phyloP scores from a whole-genome alignment of 2,888 invertebrate species.

The Psylliodes chrysocephalus region DNA sequence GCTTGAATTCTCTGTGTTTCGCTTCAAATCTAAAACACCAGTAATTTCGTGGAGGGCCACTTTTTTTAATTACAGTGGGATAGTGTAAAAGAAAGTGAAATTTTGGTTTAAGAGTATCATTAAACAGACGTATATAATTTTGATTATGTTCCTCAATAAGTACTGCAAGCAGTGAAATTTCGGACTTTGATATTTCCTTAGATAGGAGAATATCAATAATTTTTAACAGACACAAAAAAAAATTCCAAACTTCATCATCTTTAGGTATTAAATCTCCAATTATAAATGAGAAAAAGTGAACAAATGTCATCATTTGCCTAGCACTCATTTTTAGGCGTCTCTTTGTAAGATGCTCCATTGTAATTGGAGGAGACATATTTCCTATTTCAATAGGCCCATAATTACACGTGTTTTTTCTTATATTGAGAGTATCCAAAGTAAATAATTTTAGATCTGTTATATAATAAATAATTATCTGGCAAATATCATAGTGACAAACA shows the following conservation, averaged over 20 bases:
- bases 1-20: conserved; percentile 31
- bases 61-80: conserved; percentile 20
- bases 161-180: background rate
- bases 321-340: conserved; percentile 43
- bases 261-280: conserved; percentile 48
- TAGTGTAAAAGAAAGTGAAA: no score
- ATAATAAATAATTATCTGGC: conserved; percentile 43
- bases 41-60: conserved; percentile 30
- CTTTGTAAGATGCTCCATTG: conserved; percentile 31
- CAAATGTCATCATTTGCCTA: conserved; percentile 48
- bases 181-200: conserved; percentile 19
- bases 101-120: conserved; percentile 45
- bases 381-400: conserved; percentile 45
- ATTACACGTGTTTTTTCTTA: conserved; percentile 44
- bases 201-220: conserved; percentile 41
- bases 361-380: conserved; percentile 42
- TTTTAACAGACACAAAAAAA: conserved; percentile 41
- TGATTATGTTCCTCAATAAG: conserved; percentile 33
- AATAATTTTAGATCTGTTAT: conserved; percentile 40
- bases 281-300: conserved; percentile 43
- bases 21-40: conserved; percentile 35
- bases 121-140: conserved; percentile 31
- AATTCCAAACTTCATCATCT: conserved; percentile 42
- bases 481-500: conserved; percentile 37
- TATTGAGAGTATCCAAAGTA: conserved; percentile 43